Conservation (phyloP, 2,888 invertebrate species). For the Aphelenchoides bicaudatus region DNA sequence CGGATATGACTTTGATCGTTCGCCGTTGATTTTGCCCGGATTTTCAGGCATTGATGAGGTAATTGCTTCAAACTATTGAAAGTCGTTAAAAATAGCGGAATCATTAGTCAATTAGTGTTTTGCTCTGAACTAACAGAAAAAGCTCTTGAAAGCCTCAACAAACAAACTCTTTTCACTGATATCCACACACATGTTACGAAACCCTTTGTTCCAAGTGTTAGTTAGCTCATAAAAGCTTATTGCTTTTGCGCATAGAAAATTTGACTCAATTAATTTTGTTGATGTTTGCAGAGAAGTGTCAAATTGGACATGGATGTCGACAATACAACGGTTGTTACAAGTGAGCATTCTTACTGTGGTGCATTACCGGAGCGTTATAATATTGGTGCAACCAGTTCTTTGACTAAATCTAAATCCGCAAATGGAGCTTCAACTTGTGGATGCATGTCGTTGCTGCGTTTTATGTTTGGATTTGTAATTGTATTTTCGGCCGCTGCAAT, state of each 20-base stretch:
- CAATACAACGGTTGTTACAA: conserved; percentile 57
- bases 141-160: no score
- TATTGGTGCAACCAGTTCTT: conserved; percentile 31
- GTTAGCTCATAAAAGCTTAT: no score
- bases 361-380: conserved; percentile 35
- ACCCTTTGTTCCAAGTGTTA: no score
- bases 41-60: conserved; percentile 18
- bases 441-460: conserved; percentile 53
- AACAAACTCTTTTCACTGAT: no score
- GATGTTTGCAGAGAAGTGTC: conserved; percentile 7
- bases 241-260: no score
- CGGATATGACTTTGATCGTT: conserved; percentile 46
- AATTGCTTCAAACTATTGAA: conserved; percentile 1
- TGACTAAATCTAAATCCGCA: conserved; percentile 25
- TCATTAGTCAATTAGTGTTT: no score
- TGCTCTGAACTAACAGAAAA: no score
- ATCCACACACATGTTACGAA: no score
- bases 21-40: conserved; percentile 49
- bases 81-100: conserved; percentile 6
- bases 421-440: conserved; percentile 24
- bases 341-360: conserved; percentile 47
- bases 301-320: conserved; percentile 48
- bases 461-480: conserved; percentile 38
- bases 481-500: conserved; percentile 53
- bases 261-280: conserved; percentile 13